Evolutionary conservation across 1,140 invertebrate species (phyloP).

Genomic region (Chironomus striatipennis): DNA sequence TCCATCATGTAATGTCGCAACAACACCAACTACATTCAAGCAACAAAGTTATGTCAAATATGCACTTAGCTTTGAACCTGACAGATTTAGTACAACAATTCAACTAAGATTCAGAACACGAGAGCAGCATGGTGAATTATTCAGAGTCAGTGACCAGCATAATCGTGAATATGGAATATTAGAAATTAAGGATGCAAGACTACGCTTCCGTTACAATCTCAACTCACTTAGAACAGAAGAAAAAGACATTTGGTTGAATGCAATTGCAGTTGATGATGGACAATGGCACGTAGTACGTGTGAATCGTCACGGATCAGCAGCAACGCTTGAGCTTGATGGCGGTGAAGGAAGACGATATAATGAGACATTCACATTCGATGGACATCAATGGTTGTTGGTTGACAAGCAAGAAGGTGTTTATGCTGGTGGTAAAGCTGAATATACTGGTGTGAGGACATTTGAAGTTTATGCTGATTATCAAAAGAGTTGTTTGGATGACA

Average conservation of each 20-base stretch:
- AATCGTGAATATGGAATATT: conserved; percentile 91
- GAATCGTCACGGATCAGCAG: conserved; percentile 83
- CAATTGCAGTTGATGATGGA: conserved; percentile 87
- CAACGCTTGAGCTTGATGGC: conserved; percentile 87
- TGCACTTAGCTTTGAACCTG: conserved; percentile 86
- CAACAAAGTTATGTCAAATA: conserved; percentile 92
- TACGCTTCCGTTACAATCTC: conserved; percentile 87
- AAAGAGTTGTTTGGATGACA: conserved; percentile 58
- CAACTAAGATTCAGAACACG: conserved; percentile 87
- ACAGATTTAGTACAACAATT: conserved; percentile 83
- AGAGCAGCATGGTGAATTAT: conserved; percentile 84
- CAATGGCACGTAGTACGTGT: conserved; percentile 93
- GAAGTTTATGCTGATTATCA: conserved; percentile 94
- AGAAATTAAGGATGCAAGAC: conserved; percentile 83
- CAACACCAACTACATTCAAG: conserved; percentile 81
- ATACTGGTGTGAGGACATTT: conserved; percentile 83
- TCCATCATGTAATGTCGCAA: conserved; percentile 71
- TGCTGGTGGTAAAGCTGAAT: conserved; percentile 90
- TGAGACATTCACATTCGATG: conserved; percentile 83
- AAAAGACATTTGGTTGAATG: conserved; percentile 80
- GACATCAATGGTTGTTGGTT: conserved; percentile 84
- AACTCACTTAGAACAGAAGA: conserved; percentile 85
- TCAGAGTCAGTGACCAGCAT: conserved; percentile 87
- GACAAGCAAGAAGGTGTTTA: conserved; percentile 93
- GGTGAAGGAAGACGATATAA: conserved; percentile 92